These are phyloP conservation scores for Chymomyza costata DNA, from an alignment of 1,140 invertebrate species.

Conservation along the genomic window DNA sequence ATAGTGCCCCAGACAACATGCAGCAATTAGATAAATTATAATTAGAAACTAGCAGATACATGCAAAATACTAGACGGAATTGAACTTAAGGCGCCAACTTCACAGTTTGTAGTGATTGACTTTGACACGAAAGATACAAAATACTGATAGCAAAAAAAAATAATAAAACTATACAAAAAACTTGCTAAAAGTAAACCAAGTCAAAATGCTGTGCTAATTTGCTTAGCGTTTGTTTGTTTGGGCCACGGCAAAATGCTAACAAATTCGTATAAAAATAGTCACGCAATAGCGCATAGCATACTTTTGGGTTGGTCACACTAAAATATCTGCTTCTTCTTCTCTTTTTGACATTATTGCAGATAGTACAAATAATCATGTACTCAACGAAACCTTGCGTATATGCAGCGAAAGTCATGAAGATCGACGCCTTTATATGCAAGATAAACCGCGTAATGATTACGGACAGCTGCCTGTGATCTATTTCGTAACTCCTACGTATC, in stretches of 20 bases:
- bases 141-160: no score
- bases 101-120: background rate
- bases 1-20: no score
- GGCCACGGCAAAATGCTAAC: background rate
- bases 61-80: no score
- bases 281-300: slow-evolving; percentile 2
- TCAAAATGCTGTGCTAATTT: no score
- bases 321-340: background rate
- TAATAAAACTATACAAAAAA: no score
- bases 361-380: slow-evolving; percentile 19
- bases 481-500: slow-evolving; percentile 85
- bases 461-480: slow-evolving; percentile 76
- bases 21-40: slow-evolving; percentile 4
- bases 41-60: background rate
- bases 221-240: background rate
- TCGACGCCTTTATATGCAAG: slow-evolving; percentile 54
- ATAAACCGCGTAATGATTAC: slow-evolving; percentile 47
- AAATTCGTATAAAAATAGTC: slow-evolving; percentile 4
- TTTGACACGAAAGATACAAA: no score
- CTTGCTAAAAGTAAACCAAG: no score
- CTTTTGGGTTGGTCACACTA: slow-evolving; percentile 16
- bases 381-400: slow-evolving; percentile 54
- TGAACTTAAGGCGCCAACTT: slow-evolving; percentile 5
- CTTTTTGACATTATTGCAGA: slow-evolving; percentile 24
- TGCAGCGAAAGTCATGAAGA: slow-evolving; percentile 61